Evolutionary conservation across 1,140 invertebrate species (phyloP).

Genomic region (Drosophila sturtevanti): DNA sequence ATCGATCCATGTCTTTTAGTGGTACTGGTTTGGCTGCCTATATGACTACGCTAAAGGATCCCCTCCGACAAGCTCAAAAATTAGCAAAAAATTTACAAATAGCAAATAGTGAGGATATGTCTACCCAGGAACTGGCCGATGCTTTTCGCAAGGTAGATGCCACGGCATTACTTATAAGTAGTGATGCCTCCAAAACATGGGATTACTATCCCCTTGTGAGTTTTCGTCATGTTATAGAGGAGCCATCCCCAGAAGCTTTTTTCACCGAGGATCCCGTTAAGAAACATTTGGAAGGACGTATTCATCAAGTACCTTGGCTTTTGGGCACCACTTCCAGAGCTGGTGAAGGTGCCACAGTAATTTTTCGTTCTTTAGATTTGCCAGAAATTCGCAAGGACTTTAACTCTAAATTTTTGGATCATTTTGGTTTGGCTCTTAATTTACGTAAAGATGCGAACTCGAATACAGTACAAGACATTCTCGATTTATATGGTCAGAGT

Average conservation of each 20-base stretch:
- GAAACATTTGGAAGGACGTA: conserved; percentile 61
- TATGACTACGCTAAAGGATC: conserved; percentile 81
- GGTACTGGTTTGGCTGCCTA: conserved; percentile 85
- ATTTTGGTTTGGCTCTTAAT: conserved; percentile 7
- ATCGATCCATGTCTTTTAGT: conserved; percentile 84
- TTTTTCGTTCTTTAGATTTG: conserved; percentile 24
- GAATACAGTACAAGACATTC: conserved; percentile 18
- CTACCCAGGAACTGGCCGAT: conserved; percentile 51
- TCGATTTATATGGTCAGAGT: conserved; percentile 22
- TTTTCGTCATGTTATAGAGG: conserved; percentile 78
- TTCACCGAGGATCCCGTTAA: conserved; percentile 69
- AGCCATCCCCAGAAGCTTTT: conserved; percentile 66
- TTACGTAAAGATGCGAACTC: conserved; percentile 24
- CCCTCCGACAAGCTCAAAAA: conserved; percentile 79
- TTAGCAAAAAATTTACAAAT: conserved; percentile 52
- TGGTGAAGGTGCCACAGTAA: conserved; percentile 51
- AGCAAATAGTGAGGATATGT: conserved; percentile 14
- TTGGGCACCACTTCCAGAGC: conserved; percentile 69
- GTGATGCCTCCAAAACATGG: conserved; percentile 71
- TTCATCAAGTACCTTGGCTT: conserved; percentile 82
- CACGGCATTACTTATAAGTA: conserved; percentile 52
- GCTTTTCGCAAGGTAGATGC: conserved; percentile 74
- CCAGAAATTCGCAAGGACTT: conserved; percentile 22
- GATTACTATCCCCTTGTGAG: conserved; percentile 60
- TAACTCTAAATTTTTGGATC: conserved; percentile 47